phyloP scores from a whole-genome alignment of 2,797 vertebrate species.

The Staurois parvus region DNA sequence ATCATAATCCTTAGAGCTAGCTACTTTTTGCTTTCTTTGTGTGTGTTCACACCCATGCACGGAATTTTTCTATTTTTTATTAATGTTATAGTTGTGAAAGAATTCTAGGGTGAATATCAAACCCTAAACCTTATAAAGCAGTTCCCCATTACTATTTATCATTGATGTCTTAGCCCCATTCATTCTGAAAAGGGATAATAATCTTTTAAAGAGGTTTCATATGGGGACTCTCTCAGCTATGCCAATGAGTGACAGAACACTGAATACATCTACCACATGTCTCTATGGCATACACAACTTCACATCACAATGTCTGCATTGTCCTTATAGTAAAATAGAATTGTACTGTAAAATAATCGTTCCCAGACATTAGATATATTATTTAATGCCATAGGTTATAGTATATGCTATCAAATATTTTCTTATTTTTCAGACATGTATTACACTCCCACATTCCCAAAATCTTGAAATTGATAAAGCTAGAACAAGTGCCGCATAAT shows the following conservation, averaged over 20 bases:
- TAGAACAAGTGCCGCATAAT: slow-evolving; percentile 63
- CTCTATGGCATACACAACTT: neutral
- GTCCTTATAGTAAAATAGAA: slow-evolving; percentile 41
- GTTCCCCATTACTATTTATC: neutral
- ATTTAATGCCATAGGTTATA: slow-evolving; percentile 45
- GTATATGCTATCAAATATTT: slow-evolving; percentile 59
- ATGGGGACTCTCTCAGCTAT: neutral
- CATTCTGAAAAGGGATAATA: neutral
- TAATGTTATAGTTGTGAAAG: too few relatives aligned
- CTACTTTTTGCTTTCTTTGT: too few relatives aligned
- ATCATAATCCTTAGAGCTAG: too few relatives aligned
- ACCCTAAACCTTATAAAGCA: neutral
- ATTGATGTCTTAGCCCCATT: neutral
- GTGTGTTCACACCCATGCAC: too few relatives aligned
- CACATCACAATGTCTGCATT: slow-evolving; percentile 27
- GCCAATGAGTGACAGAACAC: neutral
- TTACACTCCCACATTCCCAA: slow-evolving; percentile 61
- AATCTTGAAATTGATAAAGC: slow-evolving; percentile 63
- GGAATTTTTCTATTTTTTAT: too few relatives aligned
- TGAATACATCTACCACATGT: neutral
- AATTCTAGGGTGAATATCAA: neutral
- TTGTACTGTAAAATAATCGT: slow-evolving; percentile 18
- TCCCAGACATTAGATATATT: slow-evolving; percentile 31
- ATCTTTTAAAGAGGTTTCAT: neutral
- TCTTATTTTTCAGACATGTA: slow-evolving; percentile 64